Conservation (phyloP, 1,140 invertebrate species). For the Cotesia typhae region DNA sequence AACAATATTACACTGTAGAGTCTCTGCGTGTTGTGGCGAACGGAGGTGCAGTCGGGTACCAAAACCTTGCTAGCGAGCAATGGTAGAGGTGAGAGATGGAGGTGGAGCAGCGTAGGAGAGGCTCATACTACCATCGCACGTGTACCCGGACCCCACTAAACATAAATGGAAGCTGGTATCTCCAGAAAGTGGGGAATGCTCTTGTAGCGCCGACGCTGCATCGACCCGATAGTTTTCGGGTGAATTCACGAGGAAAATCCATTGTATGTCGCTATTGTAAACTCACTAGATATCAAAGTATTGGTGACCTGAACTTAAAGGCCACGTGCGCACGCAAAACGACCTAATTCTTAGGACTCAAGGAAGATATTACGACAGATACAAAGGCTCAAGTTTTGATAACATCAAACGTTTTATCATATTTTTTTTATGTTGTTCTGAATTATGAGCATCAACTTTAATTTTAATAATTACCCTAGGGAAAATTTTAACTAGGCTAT, state of each 20-base stretch:
- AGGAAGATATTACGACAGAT: neutral
- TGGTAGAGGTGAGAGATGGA: conserved; percentile 20
- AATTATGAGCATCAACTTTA: neutral
- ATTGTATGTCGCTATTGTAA: neutral
- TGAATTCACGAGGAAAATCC: neutral
- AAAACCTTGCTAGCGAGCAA: conserved; percentile 1
- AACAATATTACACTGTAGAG: conserved; percentile 41
- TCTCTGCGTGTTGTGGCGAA: conserved; percentile 49
- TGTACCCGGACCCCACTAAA: conserved; percentile 1
- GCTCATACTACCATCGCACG: conserved; percentile 4
- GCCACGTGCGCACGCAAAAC: conserved; percentile 26
- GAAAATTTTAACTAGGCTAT: neutral
- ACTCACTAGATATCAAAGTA: conserved; percentile 3
- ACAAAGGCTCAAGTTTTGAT: neutral
- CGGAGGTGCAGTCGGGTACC: conserved; percentile 45
- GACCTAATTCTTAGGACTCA: neutral
- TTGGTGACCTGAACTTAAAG: neutral
- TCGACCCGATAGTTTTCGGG: conserved; percentile 47
- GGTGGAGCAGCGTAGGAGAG: conserved; percentile 20
- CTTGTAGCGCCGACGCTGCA: conserved; percentile 54
- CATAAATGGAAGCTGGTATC: neutral
- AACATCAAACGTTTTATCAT: neutral
- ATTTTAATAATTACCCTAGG: neutral
- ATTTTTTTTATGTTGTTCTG: neutral
- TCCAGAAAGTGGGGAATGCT: conserved; percentile 12